These are phyloP conservation scores for Acipenser ruthenus DNA, from an alignment of 2,797 vertebrate genomes.

Conservation along the genomic window DNA sequence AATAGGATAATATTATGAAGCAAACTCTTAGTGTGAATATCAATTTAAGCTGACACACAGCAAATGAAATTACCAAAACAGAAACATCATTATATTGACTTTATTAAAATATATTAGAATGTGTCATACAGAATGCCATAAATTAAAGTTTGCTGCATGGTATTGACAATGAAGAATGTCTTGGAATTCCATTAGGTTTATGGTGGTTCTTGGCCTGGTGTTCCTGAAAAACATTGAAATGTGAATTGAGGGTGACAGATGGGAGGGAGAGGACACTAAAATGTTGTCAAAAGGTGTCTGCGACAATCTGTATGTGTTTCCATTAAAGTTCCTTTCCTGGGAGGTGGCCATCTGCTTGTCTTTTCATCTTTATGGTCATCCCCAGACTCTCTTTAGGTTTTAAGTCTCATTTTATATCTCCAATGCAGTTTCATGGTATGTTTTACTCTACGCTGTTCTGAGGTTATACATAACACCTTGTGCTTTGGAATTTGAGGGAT, in stretches of 20 bases:
- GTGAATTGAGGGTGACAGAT: constrained; percentile 2
- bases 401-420: constrained; percentile 5
- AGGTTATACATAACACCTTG: too few relatives aligned
- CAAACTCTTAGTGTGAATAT: constrained; percentile 15
- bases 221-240: constrained; percentile 4
- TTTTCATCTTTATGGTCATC: constrained; percentile 17
- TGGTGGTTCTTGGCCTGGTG: neutral
- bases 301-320: constrained; percentile 16
- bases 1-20: constrained; percentile 13
- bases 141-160: constrained; percentile 4
- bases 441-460: too few relatives aligned
- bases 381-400: constrained; percentile 23
- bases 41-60: constrained; percentile 25
- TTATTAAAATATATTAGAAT: constrained; percentile 30
- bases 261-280: constrained; percentile 15
- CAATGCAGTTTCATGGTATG: too few relatives aligned
- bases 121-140: constrained; percentile 25
- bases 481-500: too few relatives aligned
- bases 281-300: constrained; percentile 10
- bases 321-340: constrained; percentile 16
- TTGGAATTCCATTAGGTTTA: constrained; percentile 8
- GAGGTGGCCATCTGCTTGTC: constrained; percentile 20
- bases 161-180: neutral
- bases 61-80: constrained; percentile 28
- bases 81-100: constrained; percentile 30